These are phyloP conservation scores for Sternotherus odoratus DNA, from an alignment of 2,797 vertebrate species.

Conservation along the genomic window DNA sequence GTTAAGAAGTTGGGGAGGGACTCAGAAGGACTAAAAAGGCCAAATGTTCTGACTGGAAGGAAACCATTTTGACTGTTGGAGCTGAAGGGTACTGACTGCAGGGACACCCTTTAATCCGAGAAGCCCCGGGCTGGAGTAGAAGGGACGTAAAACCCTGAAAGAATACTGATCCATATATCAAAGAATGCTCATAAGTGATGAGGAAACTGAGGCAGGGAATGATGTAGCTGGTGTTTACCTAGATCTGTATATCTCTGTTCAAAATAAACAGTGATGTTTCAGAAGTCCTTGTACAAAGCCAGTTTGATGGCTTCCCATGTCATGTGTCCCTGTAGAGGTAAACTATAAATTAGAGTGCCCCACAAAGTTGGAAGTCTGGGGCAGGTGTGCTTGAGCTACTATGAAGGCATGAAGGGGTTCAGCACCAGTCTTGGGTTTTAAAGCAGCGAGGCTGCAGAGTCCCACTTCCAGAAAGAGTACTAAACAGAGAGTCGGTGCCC, in stretches of 20 bases:
- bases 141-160: neutral
- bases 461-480: neutral
- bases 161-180: neutral
- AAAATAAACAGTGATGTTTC: neutral
- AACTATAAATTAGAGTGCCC: neutral
- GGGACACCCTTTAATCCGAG: neutral
- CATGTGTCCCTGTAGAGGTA: neutral
- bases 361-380: accelerated
- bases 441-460: neutral
- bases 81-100: neutral
- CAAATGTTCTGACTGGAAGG: neutral
- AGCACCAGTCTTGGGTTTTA: neutral
- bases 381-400: neutral
- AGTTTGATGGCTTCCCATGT: neutral
- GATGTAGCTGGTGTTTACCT: neutral
- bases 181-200: neutral
- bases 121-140: neutral
- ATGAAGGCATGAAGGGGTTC: neutral
- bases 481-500: neutral
- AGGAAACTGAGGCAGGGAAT: neutral
- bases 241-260: neutral
- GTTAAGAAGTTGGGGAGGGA: accelerated
- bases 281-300: neutral
- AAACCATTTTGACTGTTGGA: neutral
- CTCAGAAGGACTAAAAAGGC: neutral